Evolutionary conservation across 2,797 vertebrate genomes (phyloP), one percentile per base, ranked within the genome.

Genomic region (Odontamblyopus lacepedii): DNA sequence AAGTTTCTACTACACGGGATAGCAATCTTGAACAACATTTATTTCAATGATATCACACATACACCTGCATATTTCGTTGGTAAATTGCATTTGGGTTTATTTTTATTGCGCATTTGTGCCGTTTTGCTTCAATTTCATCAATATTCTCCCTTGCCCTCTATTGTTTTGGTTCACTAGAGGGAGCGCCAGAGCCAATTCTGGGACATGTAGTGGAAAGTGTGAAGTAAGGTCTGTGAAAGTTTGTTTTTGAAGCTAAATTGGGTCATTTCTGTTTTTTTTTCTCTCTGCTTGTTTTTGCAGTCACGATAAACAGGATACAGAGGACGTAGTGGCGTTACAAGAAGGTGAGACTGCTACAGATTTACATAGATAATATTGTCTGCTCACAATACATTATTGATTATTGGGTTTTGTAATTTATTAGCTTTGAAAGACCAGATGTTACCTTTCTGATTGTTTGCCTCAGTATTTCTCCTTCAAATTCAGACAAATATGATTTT

Each of bases 231-330:
- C 30, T 61, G n/a, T 69, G 41, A 71, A 44, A 71, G 67, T 57
- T 29, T 41, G 38, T 44, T 26, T 59, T 50, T 0, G 23, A 2
- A 1, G 29, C 50, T 12, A 73, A 70, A 61, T 35, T 65, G 67
- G 70, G 64, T 83, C 59, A 30, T 16, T 15, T 53, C 5, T 72
- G 2, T 51, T 60, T 13, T 44, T 13, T 44, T 44, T 44, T 44
- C 35, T 38, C 2, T 35, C 5, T 9, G 1, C 32, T 35, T 38
- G 7, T 62, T 67, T 64, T 83, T 85, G 27, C 82, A 97, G 96
- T 94, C 96, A 97, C 94, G 95, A 96, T 77, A 97, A 97, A 95
- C 95, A 94, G 91, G 96, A 97, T 88, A 87, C 94, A 19, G 96
- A 96, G 60, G 96, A 97, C 78, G 94, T 95, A 87, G 94, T 96